Evolutionary conservation across 2,113 vertebrate genomes (phyloP).

Genomic region (Alethe castanea): DNA sequence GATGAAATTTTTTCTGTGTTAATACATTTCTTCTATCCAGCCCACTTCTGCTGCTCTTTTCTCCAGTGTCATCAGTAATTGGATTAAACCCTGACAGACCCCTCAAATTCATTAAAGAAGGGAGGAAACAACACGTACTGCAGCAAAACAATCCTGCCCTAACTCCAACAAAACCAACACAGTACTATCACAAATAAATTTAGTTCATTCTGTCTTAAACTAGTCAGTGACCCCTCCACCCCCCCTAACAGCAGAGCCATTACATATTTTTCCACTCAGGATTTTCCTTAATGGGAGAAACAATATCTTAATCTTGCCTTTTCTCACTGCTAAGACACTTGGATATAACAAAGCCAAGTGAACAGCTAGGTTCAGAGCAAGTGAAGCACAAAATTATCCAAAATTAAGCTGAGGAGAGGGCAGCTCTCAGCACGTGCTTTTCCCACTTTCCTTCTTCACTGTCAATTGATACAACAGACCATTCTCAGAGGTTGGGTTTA

Average conservation of each 20-base stretch:
- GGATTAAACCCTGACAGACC: conserved; percentile 7
- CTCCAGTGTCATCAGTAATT: not conserved
- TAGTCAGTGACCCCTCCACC: not conserved
- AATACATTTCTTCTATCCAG: not conserved
- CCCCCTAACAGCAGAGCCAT: not conserved
- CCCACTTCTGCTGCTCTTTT: not conserved
- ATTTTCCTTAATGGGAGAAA: not conserved
- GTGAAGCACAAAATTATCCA: not conserved
- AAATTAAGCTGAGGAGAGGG: not conserved
- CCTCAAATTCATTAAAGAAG: not conserved
- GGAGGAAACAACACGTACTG: not conserved
- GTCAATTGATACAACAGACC: not conserved
- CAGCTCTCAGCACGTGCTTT: not conserved
- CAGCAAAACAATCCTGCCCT: not conserved
- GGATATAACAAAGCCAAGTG: not conserved
- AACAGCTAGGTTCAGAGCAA: not conserved
- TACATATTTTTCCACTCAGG: not conserved
- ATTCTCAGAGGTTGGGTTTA: not conserved
- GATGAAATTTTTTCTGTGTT: not conserved
- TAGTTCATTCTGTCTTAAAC: not conserved
- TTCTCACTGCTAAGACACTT: not conserved
- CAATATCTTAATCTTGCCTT: not conserved
- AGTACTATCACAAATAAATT: not conserved
- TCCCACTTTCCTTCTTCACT: not conserved
- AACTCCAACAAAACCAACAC: not conserved